phyloP scores from a whole-genome alignment of 2,797 vertebrate species.

The Ptychadena robeensis region DNA sequence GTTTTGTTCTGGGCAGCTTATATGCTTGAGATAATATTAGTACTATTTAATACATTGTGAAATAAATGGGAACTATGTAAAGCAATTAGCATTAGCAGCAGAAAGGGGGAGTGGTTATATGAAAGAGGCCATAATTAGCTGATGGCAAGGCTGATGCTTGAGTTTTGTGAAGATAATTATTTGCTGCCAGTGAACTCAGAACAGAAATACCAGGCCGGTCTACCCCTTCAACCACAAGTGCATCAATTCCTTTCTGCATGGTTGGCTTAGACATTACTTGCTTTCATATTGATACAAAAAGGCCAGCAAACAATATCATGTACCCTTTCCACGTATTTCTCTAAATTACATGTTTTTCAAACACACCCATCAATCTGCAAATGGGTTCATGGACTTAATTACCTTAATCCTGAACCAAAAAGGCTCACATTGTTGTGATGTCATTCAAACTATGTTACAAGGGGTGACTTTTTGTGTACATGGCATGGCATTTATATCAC shows the following conservation, averaged over 20 bases:
- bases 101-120: not conserved
- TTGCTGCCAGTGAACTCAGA: conserved; percentile 14
- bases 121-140: conserved; percentile 21
- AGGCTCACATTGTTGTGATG: no score
- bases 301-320: not conserved
- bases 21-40: not conserved
- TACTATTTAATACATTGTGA: not conserved
- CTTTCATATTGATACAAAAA: not conserved
- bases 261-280: not conserved
- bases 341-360: not conserved
- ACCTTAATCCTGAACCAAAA: not conserved
- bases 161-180: conserved; percentile 23
- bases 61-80: not conserved
- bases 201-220: conserved; percentile 2
- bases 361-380: not conserved
- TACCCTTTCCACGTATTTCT: not conserved
- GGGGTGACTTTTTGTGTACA: no score
- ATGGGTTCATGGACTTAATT: not conserved
- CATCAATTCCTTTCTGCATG: not conserved
- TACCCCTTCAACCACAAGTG: conserved; percentile 11
- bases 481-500: no score
- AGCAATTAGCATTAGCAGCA: not conserved
- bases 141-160: not conserved
- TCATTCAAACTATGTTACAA: no score
- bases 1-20: not conserved